These are phyloP conservation scores for Catagonus wagneri DNA, from an alignment of 2,113 vertebrate genomes.

Conservation along the genomic window DNA sequence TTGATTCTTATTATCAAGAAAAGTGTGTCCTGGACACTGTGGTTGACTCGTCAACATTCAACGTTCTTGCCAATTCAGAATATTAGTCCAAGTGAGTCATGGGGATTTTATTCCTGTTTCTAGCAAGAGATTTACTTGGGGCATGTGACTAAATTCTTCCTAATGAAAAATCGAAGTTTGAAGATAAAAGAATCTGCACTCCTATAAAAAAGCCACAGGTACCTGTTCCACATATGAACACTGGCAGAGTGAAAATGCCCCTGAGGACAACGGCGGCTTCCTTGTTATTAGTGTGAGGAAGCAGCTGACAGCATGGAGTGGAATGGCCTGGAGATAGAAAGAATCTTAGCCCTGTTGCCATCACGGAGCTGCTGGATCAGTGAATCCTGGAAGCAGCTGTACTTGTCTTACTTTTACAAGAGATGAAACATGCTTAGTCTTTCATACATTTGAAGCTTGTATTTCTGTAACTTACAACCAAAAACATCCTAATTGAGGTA, in stretches of 20 bases:
- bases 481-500: neutral
- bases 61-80: neutral
- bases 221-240: neutral
- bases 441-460: neutral
- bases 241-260: neutral
- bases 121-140: neutral
- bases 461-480: neutral
- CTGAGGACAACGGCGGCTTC: neutral
- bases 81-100: neutral
- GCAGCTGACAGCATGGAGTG: neutral
- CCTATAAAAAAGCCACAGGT: neutral
- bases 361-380: neutral
- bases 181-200: neutral
- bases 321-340: neutral
- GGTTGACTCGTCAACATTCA: neutral
- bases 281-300: neutral
- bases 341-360: neutral
- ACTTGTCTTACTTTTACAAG: neutral
- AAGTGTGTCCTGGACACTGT: neutral
- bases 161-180: neutral
- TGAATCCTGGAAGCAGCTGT: neutral
- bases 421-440: neutral
- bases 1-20: neutral
- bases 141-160: neutral
- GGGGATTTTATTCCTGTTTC: neutral